phyloP scores from a whole-genome alignment of 2,888 invertebrate genomes.

The Campoplex capitator region DNA sequence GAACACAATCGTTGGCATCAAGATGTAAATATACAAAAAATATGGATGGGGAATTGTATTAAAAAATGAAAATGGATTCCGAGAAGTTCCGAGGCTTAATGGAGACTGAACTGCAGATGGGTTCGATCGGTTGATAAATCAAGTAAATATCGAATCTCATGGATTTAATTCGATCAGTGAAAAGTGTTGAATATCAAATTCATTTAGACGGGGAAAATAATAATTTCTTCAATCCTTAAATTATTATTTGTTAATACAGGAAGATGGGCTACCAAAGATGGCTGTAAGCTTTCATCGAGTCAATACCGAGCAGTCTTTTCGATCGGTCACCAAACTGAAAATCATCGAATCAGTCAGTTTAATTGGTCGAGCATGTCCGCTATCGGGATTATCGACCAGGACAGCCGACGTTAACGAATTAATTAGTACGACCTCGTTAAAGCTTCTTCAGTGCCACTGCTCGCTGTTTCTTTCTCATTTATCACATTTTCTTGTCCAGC shows the following conservation, averaged over 20 bases:
- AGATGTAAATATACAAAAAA: constrained; percentile 30
- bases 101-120: not conserved
- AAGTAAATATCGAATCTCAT: not conserved
- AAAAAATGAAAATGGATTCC: not conserved
- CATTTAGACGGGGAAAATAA: too few species aligned
- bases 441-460: constrained; percentile 51
- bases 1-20: constrained; percentile 5
- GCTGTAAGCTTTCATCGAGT: not conserved
- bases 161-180: not conserved
- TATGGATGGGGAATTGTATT: not conserved
- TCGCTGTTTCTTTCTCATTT: constrained; percentile 25
- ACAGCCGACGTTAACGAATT: constrained; percentile 66
- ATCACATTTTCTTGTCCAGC: constrained; percentile 26
- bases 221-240: not conserved
- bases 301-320: not conserved
- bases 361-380: constrained; percentile 60
- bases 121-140: not conserved
- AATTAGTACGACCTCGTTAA: constrained; percentile 72
- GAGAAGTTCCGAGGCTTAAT: not conserved
- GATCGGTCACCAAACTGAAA: not conserved
- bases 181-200: not conserved
- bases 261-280: not conserved
- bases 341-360: constrained; percentile 49
- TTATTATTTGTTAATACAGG: not conserved
- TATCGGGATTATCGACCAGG: constrained; percentile 62